Conservation (phyloP, 2,797 vertebrate species). For the Hemitrygon akajei region DNA sequence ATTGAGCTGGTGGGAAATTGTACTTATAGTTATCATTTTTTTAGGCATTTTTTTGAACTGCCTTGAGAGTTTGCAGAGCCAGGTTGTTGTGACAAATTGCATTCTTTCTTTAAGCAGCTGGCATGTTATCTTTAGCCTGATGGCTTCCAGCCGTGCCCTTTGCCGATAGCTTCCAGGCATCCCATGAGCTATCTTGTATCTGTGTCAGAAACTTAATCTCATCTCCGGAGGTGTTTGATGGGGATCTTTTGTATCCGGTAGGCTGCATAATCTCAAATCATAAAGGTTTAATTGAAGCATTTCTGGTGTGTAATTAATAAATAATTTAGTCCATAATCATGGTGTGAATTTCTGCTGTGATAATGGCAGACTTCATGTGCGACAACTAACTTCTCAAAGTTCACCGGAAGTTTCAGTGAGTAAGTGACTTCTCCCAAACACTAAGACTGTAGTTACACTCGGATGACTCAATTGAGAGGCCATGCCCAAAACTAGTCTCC, state of each 20-base stretch:
- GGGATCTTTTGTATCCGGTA: too few species aligned
- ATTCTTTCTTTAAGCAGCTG: conserved; percentile 29
- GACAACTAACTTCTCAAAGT: not conserved
- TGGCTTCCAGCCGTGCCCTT: not conserved
- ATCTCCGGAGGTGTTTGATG: not conserved
- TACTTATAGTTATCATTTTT: not conserved
- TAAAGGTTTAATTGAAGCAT: not conserved
- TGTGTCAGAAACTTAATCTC: conserved; percentile 4
- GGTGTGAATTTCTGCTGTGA: not conserved
- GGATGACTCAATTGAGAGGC: too few species aligned
- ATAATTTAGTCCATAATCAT: not conserved
- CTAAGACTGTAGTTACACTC: too few species aligned
- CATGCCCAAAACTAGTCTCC: too few species aligned
- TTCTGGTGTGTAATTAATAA: not conserved
- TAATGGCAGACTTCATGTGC: not conserved
- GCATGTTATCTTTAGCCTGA: not conserved
- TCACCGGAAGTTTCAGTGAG: too few species aligned
- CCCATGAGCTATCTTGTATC: not conserved
- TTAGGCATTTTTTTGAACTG: not conserved
- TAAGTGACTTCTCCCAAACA: too few species aligned
- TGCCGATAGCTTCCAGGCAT: conserved; percentile 27
- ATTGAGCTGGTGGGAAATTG: not conserved
- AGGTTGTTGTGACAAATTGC: conserved; percentile 10
- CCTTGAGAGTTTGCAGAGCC: not conserved
- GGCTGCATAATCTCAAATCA: not conserved